A percentile compares a stretch with the other conserved stretches of the same genome.
phyloP scores from a whole-genome alignment of 1,140 invertebrate species.

The Camponotus floridanus region DNA sequence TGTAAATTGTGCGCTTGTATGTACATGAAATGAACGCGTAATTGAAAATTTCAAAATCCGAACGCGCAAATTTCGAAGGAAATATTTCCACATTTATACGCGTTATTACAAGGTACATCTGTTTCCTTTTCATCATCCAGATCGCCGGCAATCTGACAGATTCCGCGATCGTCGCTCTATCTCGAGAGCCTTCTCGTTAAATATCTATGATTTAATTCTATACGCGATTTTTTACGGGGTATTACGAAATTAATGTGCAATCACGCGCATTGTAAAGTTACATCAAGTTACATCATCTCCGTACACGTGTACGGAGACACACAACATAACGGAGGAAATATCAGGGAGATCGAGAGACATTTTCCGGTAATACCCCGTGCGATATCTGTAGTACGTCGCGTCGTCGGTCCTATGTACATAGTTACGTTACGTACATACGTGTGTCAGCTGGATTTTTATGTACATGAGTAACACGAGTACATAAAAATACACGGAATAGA shows the following conservation, averaged over 20 bases:
- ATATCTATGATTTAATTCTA: slow-evolving; percentile 18
- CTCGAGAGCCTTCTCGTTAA: too few species aligned
- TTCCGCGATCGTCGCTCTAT: background rate
- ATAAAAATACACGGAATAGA: slow-evolving; percentile 65
- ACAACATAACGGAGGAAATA: too few species aligned
- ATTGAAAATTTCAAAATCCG: slow-evolving; percentile 30
- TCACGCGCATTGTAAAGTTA: background rate
- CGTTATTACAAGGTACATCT: background rate
- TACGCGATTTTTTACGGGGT: slow-evolving; percentile 40
- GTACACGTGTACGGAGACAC: background rate
- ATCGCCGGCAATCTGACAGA: slow-evolving; percentile 14
- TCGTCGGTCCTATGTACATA: slow-evolving; percentile 33
- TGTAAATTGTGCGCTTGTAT: background rate
- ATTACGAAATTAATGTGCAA: background rate
- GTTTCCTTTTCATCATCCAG: background rate
- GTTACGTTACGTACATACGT: slow-evolving; percentile 58
- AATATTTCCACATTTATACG: background rate
- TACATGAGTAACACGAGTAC: slow-evolving; percentile 70
- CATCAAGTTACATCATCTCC: background rate
- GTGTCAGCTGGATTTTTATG: slow-evolving; percentile 68
- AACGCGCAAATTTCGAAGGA: background rate
- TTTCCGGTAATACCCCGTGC: slow-evolving; percentile 51
- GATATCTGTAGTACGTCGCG: slow-evolving; percentile 39
- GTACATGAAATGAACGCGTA: slow-evolving; percentile 3
- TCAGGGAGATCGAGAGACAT: slow-evolving; percentile 9